phyloP scores from a whole-genome alignment of 2,113 vertebrate species.

The Cisticola juncidis region DNA sequence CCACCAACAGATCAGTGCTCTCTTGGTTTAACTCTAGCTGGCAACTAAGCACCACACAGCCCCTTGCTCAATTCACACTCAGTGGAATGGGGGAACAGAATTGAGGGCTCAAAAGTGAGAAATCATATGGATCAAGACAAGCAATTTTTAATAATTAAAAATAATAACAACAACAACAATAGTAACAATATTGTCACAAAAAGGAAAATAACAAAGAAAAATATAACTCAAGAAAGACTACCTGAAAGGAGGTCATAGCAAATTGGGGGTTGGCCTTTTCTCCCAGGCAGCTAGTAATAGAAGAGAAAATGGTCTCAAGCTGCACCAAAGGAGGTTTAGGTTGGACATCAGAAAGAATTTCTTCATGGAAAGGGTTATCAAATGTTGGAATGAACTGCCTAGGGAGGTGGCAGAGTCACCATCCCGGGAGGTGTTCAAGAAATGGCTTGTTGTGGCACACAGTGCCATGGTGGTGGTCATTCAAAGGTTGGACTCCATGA shows the following conservation, averaged over 20 bases:
- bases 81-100: not conserved
- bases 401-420: not conserved
- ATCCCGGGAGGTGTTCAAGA: not conserved
- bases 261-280: not conserved
- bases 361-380: not conserved
- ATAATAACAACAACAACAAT: not conserved
- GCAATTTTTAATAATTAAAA: not conserved
- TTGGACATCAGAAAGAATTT: not conserved
- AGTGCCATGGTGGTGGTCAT: not conserved
- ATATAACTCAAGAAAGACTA: not conserved
- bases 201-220: not conserved
- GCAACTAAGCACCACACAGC: not conserved
- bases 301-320: not conserved
- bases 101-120: rapidly evolving
- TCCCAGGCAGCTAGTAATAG: not conserved
- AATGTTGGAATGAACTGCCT: no score
- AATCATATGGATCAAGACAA: not conserved
- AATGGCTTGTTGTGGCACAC: not conserved
- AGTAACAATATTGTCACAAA: no score
- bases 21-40: not conserved
- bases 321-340: not conserved
- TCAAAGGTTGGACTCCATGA: not conserved
- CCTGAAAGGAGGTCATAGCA: not conserved
- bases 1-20: not conserved
- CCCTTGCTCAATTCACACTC: not conserved